These are phyloP conservation scores for Metalampra italica DNA, from an alignment of 2,888 invertebrate genomes.

Conservation along the genomic window DNA sequence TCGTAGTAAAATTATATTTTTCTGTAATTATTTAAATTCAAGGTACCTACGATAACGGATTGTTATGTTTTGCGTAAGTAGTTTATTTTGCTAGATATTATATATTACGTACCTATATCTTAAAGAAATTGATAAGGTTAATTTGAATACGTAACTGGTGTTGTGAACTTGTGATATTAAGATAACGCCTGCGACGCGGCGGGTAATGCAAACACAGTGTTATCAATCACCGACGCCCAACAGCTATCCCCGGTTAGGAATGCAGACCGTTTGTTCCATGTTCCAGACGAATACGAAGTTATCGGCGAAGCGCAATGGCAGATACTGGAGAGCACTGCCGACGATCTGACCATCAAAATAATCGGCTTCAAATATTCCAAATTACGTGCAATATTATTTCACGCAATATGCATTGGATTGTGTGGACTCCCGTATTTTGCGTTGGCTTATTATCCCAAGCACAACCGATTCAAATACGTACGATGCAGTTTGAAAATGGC, in stretches of 20 bases:
- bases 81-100: too few relatives aligned
- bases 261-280: slow-evolving; percentile 28
- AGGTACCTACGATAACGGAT: too few relatives aligned
- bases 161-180: slow-evolving; percentile 1
- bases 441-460: slow-evolving; percentile 76
- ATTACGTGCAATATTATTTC: slow-evolving; percentile 64
- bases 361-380: slow-evolving; percentile 72
- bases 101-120: too few relatives aligned
- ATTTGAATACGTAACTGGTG: not conserved
- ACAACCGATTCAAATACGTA: slow-evolving; percentile 72
- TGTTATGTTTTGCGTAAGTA: too few relatives aligned
- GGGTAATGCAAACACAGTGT: slow-evolving; percentile 17
- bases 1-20: too few relatives aligned
- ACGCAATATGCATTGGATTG: slow-evolving; percentile 66
- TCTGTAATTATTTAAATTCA: too few relatives aligned
- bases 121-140: not conserved
- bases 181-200: not conserved
- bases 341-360: slow-evolving; percentile 68
- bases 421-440: slow-evolving; percentile 78
- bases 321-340: slow-evolving; percentile 67
- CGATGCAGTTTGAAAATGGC: slow-evolving; percentile 78
- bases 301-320: slow-evolving; percentile 77
- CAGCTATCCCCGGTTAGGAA: slow-evolving; percentile 34
- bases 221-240: slow-evolving; percentile 20
- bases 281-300: slow-evolving; percentile 76